Evolutionary conservation across 2,113 vertebrate species (phyloP).

Genomic region (Menura novaehollandiae): DNA sequence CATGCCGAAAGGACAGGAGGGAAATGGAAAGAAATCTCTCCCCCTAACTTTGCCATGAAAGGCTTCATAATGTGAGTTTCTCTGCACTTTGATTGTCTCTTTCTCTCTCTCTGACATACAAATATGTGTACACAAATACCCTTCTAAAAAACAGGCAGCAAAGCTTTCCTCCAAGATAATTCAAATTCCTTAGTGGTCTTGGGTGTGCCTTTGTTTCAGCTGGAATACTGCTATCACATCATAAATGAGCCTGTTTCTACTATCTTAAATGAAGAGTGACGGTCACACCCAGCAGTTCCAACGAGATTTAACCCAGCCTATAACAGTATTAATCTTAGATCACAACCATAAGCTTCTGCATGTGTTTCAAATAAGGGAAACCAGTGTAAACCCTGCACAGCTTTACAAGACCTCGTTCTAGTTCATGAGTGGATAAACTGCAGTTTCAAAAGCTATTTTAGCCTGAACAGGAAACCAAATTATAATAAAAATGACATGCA

Average conservation of each 20-base stretch:
- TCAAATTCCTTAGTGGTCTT: constrained; percentile 18
- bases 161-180: background rate
- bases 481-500: constrained; percentile 63
- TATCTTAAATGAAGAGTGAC: constrained; percentile 54
- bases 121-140: background rate
- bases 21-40: background rate
- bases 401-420: constrained; percentile 51
- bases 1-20: background rate
- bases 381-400: background rate
- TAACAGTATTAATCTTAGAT: constrained; percentile 50
- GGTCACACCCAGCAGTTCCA: constrained; percentile 53
- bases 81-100: background rate
- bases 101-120: background rate
- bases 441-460: constrained; percentile 51
- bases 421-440: constrained; percentile 55
- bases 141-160: background rate
- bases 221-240: constrained; percentile 6
- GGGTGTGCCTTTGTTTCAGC: constrained; percentile 44
- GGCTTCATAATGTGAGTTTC: background rate
- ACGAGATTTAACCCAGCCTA: constrained; percentile 19
- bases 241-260: constrained; percentile 48
- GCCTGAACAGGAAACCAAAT: constrained; percentile 55
- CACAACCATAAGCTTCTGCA: constrained; percentile 58
- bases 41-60: background rate
- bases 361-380: constrained; percentile 55